Conservation (phyloP, 2,888 invertebrate species). For the Drosophila bunnanda region DNA sequence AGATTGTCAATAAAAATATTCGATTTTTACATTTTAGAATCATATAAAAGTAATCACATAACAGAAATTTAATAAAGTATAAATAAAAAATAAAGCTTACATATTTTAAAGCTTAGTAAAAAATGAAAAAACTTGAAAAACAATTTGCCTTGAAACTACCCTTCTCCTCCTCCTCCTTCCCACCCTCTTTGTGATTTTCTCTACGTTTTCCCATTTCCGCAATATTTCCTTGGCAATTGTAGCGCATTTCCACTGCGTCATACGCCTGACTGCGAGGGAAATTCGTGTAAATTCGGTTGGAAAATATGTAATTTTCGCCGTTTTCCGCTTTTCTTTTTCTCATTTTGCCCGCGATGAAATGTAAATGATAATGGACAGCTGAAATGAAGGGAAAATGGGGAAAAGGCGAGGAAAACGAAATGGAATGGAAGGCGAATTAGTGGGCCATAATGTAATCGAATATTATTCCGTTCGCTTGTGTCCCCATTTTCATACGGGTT, state of each 20-base stretch:
- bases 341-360: slow-evolving; percentile 15
- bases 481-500: slow-evolving; percentile 66
- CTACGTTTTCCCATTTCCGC: slow-evolving; percentile 3
- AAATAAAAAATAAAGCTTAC: too few relatives aligned
- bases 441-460: slow-evolving; percentile 71
- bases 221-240: slow-evolving; percentile 33
- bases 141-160: too few relatives aligned
- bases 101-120: too few relatives aligned
- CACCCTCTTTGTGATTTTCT: slow-evolving; percentile 1
- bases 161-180: too few relatives aligned
- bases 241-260: slow-evolving; percentile 60
- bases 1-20: too few relatives aligned
- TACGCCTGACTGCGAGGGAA: slow-evolving; percentile 20
- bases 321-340: slow-evolving; percentile 1
- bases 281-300: slow-evolving; percentile 34
- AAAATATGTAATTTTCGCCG: slow-evolving; percentile 18
- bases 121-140: too few relatives aligned
- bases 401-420: background rate
- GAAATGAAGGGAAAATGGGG: slow-evolving; percentile 5
- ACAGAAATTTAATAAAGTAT: too few relatives aligned
- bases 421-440: slow-evolving; percentile 12
- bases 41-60: too few relatives aligned
- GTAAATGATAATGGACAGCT: slow-evolving; percentile 45
- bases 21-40: too few relatives aligned
- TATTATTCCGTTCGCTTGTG: slow-evolving; percentile 76